Base-by-base conservation (phyloP, 2,113 vertebrate genomes). In the Mustela lutreola region DNA sequence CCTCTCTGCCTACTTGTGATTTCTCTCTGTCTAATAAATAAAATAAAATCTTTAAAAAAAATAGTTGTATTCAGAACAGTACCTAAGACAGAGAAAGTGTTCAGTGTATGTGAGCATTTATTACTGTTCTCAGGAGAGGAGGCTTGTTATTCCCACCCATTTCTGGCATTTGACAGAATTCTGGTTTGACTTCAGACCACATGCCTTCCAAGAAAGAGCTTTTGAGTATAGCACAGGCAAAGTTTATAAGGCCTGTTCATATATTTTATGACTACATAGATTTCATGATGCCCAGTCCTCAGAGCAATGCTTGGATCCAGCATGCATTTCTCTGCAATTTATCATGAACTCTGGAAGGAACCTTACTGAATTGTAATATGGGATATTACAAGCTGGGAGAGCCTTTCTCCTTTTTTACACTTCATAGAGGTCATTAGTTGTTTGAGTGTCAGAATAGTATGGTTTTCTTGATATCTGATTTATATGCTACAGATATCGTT, bases 401-500 rank as follows among this genome's bases (percentile, higher is more conserved):
- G 1, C 45, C 76, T 58, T 36, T 39, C 42, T 1, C 4, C 5
- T 18, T 39, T 7, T 75, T 91, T 71, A 7, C 53, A 70, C 31
- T 10, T 58, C 60, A 83, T 22, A 65, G 21, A 70, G 24, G 0
- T 60, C 33, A 15, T 56, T 71, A 92, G 85, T 53, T 53, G 9
- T 67, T 80, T 48, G 39, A 75, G 3, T 93, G 56, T 60, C 76
- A 76, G n/a, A 45, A 92, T 53, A 15, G 2, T 19, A 4, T 56
- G 48, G 8, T 88, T 89, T 93, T 60, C 60, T 39, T 73, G 24
- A 22, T 45, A 11, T 50, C 16, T 63, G n/a, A 5, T 7, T 79
- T 7, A 10, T 84, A 0, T 71, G 4, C 90, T 78, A 91, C 6
- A 81, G 92, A 97, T 96, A 95, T 71, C 33, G 56, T 3, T 81